Conservation (phyloP, 2,888 invertebrate species). For the Apotomis capreana region DNA sequence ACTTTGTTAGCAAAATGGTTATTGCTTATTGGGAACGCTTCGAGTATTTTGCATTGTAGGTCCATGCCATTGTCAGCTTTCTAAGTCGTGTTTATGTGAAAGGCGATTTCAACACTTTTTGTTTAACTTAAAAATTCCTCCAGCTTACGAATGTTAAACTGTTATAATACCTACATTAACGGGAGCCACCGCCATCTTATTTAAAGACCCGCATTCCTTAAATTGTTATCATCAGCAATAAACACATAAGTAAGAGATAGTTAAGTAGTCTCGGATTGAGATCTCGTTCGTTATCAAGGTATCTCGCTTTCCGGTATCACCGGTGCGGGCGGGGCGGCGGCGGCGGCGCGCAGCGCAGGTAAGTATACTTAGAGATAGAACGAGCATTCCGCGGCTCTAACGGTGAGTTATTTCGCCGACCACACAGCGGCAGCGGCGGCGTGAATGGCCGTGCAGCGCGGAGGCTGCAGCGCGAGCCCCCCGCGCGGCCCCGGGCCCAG, state of each 20-base stretch:
- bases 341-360: slow-evolving; percentile 36
- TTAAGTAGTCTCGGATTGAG: slow-evolving; percentile 52
- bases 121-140: slow-evolving; percentile 28
- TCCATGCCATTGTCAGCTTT: slow-evolving; percentile 33
- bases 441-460: slow-evolving; percentile 80
- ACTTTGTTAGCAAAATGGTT: slow-evolving; percentile 36
- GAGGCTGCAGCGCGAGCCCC: slow-evolving; percentile 67
- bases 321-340: slow-evolving; percentile 48
- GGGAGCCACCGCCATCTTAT: slow-evolving; percentile 23
- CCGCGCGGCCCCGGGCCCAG: slow-evolving; percentile 53
- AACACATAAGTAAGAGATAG: slow-evolving; percentile 46
- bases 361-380: slow-evolving; percentile 70
- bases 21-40: slow-evolving; percentile 38
- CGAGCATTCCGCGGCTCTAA: slow-evolving; percentile 78
- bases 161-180: slow-evolving; percentile 22
- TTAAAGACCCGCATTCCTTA: slow-evolving; percentile 35
- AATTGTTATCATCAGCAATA: slow-evolving; percentile 34
- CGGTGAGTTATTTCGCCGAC: slow-evolving; percentile 81
- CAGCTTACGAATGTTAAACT: slow-evolving; percentile 23
- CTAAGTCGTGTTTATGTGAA: slow-evolving; percentile 28
- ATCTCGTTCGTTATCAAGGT: slow-evolving; percentile 57
- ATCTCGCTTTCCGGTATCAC: slow-evolving; percentile 56
- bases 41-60: slow-evolving; percentile 34
- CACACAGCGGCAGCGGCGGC: slow-evolving; percentile 60
- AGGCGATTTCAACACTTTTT: slow-evolving; percentile 36